Evolutionary conservation across 2,888 invertebrate species (phyloP).

Genomic region (Parnassius orleans): DNA sequence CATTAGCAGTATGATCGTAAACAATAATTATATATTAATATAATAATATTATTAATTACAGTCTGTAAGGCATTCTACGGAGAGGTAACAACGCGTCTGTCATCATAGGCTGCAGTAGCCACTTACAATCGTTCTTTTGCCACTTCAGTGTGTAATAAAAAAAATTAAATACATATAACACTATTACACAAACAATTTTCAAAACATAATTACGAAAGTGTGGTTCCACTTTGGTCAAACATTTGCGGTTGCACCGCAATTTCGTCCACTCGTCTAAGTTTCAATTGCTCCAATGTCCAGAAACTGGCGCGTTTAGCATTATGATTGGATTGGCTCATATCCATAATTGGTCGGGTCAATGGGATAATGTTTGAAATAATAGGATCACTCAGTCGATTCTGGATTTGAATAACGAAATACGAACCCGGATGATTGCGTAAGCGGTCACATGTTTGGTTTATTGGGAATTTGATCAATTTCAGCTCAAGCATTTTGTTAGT

Average conservation of each 20-base stretch:
- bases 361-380: slow-evolving; percentile 26
- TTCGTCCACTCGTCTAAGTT: slow-evolving; percentile 4
- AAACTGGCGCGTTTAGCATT: slow-evolving; percentile 5
- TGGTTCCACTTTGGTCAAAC: background rate
- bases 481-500: too few species aligned
- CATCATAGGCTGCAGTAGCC: too few species aligned
- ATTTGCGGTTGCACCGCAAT: slow-evolving; percentile 8
- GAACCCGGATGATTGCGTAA: slow-evolving; percentile 22
- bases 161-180: too few species aligned
- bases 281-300: slow-evolving; percentile 4
- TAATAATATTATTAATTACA: too few species aligned
- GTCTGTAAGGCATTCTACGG: too few species aligned
- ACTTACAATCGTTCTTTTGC: too few species aligned
- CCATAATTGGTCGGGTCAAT: slow-evolving; percentile 27
- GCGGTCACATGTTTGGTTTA: slow-evolving; percentile 5
- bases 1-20: too few species aligned
- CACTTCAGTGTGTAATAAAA: too few species aligned
- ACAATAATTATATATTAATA: too few species aligned
- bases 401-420: slow-evolving; percentile 22
- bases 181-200: too few species aligned
- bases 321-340: slow-evolving; percentile 25
- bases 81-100: too few species aligned
- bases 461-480: background rate
- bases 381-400: slow-evolving; percentile 16
- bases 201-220: background rate